These are phyloP conservation scores for Albula glossodonta DNA, from an alignment of 2,113 vertebrate species.

Conservation along the genomic window DNA sequence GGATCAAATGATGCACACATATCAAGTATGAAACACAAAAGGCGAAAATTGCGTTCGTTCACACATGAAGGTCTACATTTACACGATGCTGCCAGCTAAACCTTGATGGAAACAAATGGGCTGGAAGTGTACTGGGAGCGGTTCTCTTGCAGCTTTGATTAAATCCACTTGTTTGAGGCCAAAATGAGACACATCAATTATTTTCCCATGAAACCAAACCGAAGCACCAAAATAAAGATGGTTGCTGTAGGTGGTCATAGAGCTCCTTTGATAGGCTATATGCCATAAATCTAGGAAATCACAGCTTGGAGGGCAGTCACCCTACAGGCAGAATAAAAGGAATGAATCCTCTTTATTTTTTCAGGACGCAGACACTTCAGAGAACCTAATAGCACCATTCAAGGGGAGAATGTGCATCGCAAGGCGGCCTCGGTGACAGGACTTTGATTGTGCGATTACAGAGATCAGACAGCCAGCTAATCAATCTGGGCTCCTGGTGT, in stretches of 20 bases:
- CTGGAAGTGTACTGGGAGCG: slow-evolving; percentile 4
- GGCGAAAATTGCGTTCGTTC: neutral
- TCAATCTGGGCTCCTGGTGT: neutral
- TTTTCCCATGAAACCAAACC: slow-evolving; percentile 5
- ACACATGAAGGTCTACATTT: neutral
- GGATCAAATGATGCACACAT: neutral
- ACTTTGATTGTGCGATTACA: slow-evolving; percentile 27
- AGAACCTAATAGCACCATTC: slow-evolving; percentile 28
- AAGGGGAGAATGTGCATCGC: neutral
- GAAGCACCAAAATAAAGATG: slow-evolving; percentile 16
- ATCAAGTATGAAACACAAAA: neutral
- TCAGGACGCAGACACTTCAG: slow-evolving; percentile 24
- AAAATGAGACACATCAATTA: neutral
- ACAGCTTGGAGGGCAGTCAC: slow-evolving; percentile 1
- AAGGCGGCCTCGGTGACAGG: slow-evolving; percentile 7
- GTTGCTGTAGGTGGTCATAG: neutral
- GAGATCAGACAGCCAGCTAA: slow-evolving; percentile 27
- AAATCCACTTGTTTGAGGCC: slow-evolving; percentile 16
- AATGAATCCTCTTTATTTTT: slow-evolving; percentile 31
- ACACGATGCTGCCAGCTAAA: neutral
- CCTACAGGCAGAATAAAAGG: slow-evolving; percentile 20
- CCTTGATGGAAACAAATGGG: slow-evolving; percentile 5
- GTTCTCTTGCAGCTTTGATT: neutral
- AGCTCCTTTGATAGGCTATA: slow-evolving; percentile 22
- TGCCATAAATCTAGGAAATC: slow-evolving; percentile 21